These are phyloP conservation scores for Machimus atricapillus DNA, from an alignment of 2,888 invertebrate genomes.

Conservation along the genomic window DNA sequence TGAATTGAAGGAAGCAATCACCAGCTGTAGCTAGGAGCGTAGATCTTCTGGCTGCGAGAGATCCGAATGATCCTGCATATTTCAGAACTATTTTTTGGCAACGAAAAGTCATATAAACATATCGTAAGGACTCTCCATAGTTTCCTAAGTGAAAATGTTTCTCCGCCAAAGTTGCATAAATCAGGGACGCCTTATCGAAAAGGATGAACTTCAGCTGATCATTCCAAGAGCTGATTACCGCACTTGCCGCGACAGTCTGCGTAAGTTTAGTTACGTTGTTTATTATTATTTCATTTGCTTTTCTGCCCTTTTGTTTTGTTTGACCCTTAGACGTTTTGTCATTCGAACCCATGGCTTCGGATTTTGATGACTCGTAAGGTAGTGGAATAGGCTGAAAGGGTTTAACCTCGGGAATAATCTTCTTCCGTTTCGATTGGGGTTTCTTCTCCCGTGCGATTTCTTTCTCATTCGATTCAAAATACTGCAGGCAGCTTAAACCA, in stretches of 20 bases:
- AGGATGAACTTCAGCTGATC: constrained; percentile 79
- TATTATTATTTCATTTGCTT: neutral
- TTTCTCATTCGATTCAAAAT: constrained; percentile 65
- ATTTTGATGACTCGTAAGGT: constrained; percentile 57
- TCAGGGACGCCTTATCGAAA: constrained; percentile 83
- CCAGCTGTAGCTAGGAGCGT: constrained; percentile 81
- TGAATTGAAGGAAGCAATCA: constrained; percentile 81
- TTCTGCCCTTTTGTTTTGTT: neutral
- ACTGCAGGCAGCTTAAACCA: constrained; percentile 77
- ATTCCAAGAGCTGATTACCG: constrained; percentile 72
- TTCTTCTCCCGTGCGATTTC: constrained; percentile 57
- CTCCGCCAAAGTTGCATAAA: constrained; percentile 82
- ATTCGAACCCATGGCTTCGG: constrained; percentile 53
- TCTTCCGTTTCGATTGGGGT: constrained; percentile 64
- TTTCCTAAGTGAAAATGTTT: constrained; percentile 71
- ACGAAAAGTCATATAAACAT: constrained; percentile 71
- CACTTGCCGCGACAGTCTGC: neutral
- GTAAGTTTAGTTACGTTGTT: constrained; percentile 30
- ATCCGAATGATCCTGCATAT: constrained; percentile 70
- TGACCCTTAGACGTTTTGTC: constrained; percentile 11
- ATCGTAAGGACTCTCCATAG: constrained; percentile 72
- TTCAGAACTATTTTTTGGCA: constrained; percentile 75
- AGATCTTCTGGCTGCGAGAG: constrained; percentile 71
- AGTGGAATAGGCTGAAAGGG: constrained; percentile 59
- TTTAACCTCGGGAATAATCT: constrained; percentile 67